Conservation (phyloP, 2,888 invertebrate species). For the Alloplasta piceator region DNA sequence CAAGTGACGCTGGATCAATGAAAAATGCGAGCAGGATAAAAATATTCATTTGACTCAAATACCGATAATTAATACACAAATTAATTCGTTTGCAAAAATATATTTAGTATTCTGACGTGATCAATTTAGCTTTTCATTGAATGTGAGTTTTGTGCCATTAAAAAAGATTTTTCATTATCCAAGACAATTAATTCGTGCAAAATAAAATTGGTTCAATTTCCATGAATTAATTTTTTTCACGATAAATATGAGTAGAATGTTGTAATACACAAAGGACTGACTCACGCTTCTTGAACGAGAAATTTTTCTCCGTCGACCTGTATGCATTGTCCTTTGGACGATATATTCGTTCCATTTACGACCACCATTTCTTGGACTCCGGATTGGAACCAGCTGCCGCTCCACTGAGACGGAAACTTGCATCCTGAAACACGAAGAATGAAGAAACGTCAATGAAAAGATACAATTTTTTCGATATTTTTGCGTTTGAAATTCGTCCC, state of each 20-base stretch:
- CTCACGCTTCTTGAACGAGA: slow-evolving; percentile 82
- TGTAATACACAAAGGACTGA: slow-evolving; percentile 44
- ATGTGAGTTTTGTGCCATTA: neutral
- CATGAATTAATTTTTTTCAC: neutral
- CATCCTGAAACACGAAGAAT: slow-evolving; percentile 75
- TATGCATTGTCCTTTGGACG: slow-evolving; percentile 83
- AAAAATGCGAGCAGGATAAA: neutral
- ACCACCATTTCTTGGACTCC: slow-evolving; percentile 81
- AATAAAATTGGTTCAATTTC: slow-evolving; percentile 62
- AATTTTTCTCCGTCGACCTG: slow-evolving; percentile 83
- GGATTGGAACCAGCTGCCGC: slow-evolving; percentile 83
- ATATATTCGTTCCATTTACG: slow-evolving; percentile 82
- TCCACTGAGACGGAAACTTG: slow-evolving; percentile 82
- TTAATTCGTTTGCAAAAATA: neutral
- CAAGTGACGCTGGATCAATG: slow-evolving; percentile 1
- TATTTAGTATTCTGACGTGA: too few species aligned
- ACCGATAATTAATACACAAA: neutral
- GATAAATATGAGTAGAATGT: neutral
- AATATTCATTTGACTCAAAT: neutral
- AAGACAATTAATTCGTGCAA: slow-evolving; percentile 55
- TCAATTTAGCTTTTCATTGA: too few species aligned
- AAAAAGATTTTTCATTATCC: neutral
- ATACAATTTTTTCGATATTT: too few species aligned
- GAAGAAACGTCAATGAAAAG: neutral
- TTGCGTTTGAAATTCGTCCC: too few species aligned